These are phyloP conservation scores for Sphaeramia orbicularis DNA, from an alignment of 2,797 vertebrate genomes.

Conservation along the genomic window DNA sequence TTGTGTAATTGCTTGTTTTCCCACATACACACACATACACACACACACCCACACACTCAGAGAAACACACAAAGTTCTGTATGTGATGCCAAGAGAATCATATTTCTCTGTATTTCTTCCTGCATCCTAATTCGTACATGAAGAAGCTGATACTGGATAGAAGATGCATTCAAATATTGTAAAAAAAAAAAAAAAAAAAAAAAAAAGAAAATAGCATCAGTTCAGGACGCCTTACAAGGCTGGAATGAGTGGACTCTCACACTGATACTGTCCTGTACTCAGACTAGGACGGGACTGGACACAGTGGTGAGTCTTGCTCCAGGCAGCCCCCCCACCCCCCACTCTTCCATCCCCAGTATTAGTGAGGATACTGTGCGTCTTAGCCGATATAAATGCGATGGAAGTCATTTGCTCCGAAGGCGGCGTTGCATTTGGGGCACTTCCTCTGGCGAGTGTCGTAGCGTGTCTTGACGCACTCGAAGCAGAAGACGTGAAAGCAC, in stretches of 20 bases:
- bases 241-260: conserved; percentile 29
- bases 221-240: conserved; percentile 20
- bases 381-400: conserved; percentile 98
- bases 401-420: conserved; percentile 98
- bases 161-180: conserved; percentile 41
- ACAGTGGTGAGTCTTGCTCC: conserved; percentile 32
- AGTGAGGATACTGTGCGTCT: not conserved
- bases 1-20: conserved; percentile 26
- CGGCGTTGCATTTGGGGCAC: conserved; percentile 97
- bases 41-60: not conserved
- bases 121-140: conserved; percentile 26
- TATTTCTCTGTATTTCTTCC: conserved; percentile 13
- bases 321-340: conserved; percentile 22
- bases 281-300: conserved; percentile 1
- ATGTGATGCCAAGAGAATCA: conserved; percentile 22
- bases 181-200: conserved; percentile 9
- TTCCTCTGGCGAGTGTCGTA: conserved; percentile 98
- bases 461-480: conserved; percentile 97
- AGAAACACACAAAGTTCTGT: not conserved
- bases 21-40: not conserved
- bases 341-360: not conserved
- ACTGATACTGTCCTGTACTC: conserved; percentile 20
- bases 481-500: conserved; percentile 99
- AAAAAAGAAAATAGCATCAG: conserved; percentile 30
- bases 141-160: conserved; percentile 36